Evolutionary conservation across 2,888 invertebrate species (phyloP).

Genomic region (Troides helena): DNA sequence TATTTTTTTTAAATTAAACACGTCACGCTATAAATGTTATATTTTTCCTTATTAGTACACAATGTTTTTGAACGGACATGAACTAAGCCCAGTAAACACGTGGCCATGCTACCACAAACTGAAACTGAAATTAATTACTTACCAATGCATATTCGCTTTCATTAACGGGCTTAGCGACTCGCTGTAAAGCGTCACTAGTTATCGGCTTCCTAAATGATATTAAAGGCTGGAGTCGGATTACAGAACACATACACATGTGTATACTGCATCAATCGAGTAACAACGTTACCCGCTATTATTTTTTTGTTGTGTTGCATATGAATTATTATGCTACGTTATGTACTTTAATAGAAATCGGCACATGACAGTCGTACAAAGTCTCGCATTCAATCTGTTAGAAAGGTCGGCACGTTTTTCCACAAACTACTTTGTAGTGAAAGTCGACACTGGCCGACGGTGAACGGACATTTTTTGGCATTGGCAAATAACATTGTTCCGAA

Average conservation of each 20-base stretch:
- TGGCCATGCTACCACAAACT: too few species aligned
- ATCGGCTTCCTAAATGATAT: not conserved
- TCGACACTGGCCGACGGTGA: constrained; percentile 46
- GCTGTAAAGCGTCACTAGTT: not conserved
- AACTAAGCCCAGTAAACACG: too few species aligned
- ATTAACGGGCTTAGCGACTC: not conserved
- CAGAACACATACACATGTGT: not conserved
- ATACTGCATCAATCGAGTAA: too few species aligned
- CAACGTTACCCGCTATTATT: not conserved
- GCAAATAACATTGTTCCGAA: constrained; percentile 58
- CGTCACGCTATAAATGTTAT: too few species aligned
- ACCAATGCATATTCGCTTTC: not conserved
- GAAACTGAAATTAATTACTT: not conserved
- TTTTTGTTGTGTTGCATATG: not conserved
- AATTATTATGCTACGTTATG: not conserved
- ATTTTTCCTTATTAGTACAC: too few species aligned
- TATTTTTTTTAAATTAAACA: too few species aligned
- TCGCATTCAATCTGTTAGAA: constrained; percentile 51
- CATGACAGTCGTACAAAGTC: constrained; percentile 44
- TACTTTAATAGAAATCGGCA: constrained; percentile 39
- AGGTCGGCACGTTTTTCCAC: constrained; percentile 67
- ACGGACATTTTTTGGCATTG: constrained; percentile 61
- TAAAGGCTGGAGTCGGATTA: not conserved
- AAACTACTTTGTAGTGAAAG: constrained; percentile 64
- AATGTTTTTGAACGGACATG: too few species aligned